A percentile compares a stretch with the other conserved stretches of the same genome.
Conservation (phyloP, 1,140 invertebrate species). For the Rhagoletis zephyria region DNA sequence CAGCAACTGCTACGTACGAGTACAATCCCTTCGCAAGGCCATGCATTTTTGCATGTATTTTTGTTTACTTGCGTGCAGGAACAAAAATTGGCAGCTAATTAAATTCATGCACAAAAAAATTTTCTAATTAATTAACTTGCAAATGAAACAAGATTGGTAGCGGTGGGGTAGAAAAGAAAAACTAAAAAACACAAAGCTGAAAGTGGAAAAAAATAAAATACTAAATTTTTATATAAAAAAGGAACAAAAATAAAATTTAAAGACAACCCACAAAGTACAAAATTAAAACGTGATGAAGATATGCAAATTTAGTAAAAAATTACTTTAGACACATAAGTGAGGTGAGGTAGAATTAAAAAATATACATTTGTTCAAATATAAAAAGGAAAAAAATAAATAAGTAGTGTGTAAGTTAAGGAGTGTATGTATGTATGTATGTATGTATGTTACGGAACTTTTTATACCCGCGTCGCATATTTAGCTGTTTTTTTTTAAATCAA, state of each 20-base stretch:
- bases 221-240: not conserved
- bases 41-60: not conserved
- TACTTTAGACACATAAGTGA: not conserved
- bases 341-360: not conserved
- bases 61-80: not conserved
- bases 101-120: conserved; percentile 54
- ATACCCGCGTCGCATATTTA: not conserved
- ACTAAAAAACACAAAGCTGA: not conserved
- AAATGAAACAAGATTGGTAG: conserved; percentile 51
- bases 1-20: too few relatives aligned
- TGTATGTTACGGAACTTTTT: not conserved
- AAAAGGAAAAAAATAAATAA: not conserved
- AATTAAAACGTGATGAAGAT: not conserved
- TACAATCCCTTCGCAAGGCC: conserved; percentile 25
- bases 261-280: not conserved
- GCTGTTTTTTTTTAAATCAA: not conserved
- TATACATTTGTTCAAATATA: not conserved
- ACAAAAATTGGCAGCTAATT: conserved; percentile 51
- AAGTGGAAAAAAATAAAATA: not conserved
- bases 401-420: not conserved
- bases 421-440: too few relatives aligned
- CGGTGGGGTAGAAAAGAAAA: not conserved
- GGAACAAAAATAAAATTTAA: not conserved
- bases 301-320: not conserved
- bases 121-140: conserved; percentile 56